Conservation (phyloP, 2,888 invertebrate genomes). For the Villa cingulata region DNA sequence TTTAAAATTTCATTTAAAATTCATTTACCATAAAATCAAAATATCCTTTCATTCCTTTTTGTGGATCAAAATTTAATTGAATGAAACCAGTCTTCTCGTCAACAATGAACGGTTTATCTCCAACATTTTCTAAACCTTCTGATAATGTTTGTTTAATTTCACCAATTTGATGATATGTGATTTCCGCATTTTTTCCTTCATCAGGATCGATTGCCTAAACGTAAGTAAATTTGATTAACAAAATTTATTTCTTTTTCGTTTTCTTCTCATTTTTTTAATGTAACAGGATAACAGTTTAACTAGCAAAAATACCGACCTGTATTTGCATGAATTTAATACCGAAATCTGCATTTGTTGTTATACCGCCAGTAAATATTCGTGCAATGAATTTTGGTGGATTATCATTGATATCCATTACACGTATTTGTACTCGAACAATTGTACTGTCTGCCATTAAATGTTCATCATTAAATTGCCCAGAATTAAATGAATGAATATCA, state of each 20-base stretch:
- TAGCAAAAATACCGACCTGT: constrained; percentile 41
- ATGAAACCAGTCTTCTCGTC: constrained; percentile 71
- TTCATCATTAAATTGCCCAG: constrained; percentile 15
- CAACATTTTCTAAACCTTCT: constrained; percentile 71
- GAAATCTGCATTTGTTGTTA: constrained; percentile 85
- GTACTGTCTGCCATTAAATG: constrained; percentile 46
- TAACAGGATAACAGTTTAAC: neutral
- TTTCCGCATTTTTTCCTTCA: constrained; percentile 55
- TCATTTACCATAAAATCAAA: constrained; percentile 69
- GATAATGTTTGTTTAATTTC: constrained; percentile 69
- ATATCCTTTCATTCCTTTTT: constrained; percentile 92
- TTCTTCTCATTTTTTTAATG: neutral
- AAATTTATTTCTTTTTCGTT: neutral
- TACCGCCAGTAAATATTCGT: constrained; percentile 80
- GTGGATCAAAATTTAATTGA: constrained; percentile 85
- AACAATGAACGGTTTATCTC: constrained; percentile 67
- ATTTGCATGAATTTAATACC: constrained; percentile 76
- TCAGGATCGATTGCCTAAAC: constrained; percentile 64
- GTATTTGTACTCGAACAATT: constrained; percentile 51
- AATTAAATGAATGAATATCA: constrained; percentile 23
- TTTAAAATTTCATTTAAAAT: too few species aligned
- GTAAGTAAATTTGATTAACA: neutral
- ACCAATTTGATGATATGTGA: constrained; percentile 65
- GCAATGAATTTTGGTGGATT: constrained; percentile 73
- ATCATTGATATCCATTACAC: constrained; percentile 78